Evolutionary conservation across 35 echinoderm and acorn worm genomes (phyloP).

Genomic region (Holothuria glaberrima): DNA sequence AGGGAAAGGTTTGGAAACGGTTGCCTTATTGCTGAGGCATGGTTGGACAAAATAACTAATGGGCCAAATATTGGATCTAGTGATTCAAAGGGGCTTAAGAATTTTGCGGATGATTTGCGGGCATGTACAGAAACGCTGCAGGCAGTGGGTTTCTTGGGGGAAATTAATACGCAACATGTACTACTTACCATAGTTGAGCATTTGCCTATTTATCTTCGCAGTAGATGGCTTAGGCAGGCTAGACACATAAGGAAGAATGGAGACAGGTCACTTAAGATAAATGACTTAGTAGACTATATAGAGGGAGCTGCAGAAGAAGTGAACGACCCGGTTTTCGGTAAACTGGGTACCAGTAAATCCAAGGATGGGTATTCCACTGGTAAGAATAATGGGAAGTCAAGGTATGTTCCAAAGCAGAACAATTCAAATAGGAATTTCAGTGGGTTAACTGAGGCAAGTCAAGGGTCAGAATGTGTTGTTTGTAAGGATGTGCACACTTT

Average conservation of each 20-base stretch:
- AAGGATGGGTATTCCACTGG: too few relatives aligned
- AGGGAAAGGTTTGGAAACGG: conserved; percentile 53
- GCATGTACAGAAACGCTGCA: too few relatives aligned
- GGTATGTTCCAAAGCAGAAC: too few relatives aligned
- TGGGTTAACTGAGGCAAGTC: background rate
- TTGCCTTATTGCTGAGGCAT: conserved; percentile 42
- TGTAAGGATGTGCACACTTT: background rate
- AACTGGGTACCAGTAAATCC: background rate
- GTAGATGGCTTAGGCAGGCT: conserved; percentile 19
- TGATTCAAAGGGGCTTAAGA: background rate
- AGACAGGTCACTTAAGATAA: background rate
- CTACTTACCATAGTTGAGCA: background rate
- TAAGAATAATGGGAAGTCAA: too few relatives aligned
- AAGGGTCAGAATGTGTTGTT: background rate
- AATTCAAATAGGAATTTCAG: background rate
- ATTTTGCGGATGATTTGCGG: conserved; percentile 44
- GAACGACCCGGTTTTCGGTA: conserved; percentile 11
- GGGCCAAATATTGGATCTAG: conserved; percentile 4
- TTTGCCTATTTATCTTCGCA: background rate
- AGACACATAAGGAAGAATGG: background rate
- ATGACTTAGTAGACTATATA: background rate
- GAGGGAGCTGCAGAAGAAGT: too few relatives aligned
- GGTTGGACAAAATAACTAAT: conserved; percentile 54
- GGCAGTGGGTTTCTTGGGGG: conserved; percentile 6
- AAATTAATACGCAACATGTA: background rate